A percentile compares a stretch with the other conserved stretches of the same genome.
phyloP scores from a whole-genome alignment of 2,888 invertebrate genomes.

The Mythimna albipuncta region DNA sequence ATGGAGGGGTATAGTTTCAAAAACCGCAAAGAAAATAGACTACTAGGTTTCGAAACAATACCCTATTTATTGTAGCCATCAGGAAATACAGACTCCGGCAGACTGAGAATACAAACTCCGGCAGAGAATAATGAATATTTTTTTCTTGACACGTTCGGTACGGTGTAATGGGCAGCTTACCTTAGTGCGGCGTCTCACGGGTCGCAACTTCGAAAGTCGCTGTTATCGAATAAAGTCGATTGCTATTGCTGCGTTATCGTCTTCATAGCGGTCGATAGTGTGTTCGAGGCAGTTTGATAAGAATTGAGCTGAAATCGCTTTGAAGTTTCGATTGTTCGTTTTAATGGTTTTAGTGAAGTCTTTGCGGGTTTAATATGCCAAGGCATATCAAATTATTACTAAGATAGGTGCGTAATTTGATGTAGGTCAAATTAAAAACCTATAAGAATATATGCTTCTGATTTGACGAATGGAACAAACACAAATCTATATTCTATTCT shows the following conservation, averaged over 20 bases:
- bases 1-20: too few species aligned
- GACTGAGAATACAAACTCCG: too few species aligned
- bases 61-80: too few species aligned
- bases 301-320: conserved; percentile 21
- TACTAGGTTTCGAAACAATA: too few species aligned
- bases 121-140: too few species aligned
- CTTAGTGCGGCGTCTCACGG: conserved; percentile 32
- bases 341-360: conserved; percentile 5
- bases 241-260: conserved; percentile 56
- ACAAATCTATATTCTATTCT: too few species aligned
- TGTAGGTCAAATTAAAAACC: too few species aligned
- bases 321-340: conserved; percentile 23
- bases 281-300: conserved; percentile 54
- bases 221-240: conserved; percentile 57
- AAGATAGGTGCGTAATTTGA: too few species aligned
- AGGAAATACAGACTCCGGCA: too few species aligned
- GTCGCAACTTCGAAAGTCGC: conserved; percentile 26
- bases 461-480: neutral
- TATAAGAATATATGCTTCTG: neutral
- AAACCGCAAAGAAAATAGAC: too few species aligned
- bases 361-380: neutral
- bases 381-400: too few species aligned
- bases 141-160: neutral
- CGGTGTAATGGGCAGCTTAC: neutral
- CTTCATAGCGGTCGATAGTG: conserved; percentile 40